Evolutionary conservation across 1,140 invertebrate species (phyloP).

Genomic region (Dendroctonus valens): DNA sequence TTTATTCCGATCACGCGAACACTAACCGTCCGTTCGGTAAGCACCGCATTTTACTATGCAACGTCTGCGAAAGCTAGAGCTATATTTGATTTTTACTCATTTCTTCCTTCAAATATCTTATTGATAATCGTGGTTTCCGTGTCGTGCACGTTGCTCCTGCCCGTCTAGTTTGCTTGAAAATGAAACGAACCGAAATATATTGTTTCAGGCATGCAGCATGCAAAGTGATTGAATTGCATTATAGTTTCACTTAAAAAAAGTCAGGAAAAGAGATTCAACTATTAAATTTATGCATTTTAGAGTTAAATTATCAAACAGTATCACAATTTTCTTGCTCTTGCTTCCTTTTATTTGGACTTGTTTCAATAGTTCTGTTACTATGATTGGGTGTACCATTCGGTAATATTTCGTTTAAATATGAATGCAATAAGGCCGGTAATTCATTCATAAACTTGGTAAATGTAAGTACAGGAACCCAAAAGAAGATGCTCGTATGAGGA

Average conservation of each 20-base stretch:
- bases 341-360: no score
- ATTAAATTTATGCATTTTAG: not conserved
- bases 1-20: constrained; percentile 1
- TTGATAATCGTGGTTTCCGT: constrained; percentile 10
- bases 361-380: no score
- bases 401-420: no score
- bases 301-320: not conserved
- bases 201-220: no score
- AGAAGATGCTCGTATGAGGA: no score
- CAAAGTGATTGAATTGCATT: no score
- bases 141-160: constrained; percentile 2
- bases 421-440: no score
- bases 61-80: constrained; percentile 4
- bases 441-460: no score
- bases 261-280: not conserved
- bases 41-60: constrained; percentile 2
- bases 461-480: no score
- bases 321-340: no score
- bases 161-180: not conserved
- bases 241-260: not conserved
- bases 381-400: no score
- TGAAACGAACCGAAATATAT: not conserved
- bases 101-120: constrained; percentile 6
- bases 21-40: not conserved
- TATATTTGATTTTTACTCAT: constrained; percentile 11